Conservation (phyloP, 2,797 vertebrate genomes). For the Silurus lanzhouensis region DNA sequence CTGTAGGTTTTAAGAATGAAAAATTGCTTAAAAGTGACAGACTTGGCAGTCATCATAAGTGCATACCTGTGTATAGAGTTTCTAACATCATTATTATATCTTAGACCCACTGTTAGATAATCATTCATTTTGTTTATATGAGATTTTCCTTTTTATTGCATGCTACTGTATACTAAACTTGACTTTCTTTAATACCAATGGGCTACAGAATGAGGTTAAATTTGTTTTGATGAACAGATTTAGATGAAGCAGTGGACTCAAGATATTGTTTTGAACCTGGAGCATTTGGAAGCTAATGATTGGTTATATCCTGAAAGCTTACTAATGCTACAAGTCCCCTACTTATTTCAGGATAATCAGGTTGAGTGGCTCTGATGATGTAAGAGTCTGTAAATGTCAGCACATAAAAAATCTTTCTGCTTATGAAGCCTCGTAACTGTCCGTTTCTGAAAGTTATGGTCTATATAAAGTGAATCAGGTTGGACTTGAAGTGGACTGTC, state of each 20-base stretch:
- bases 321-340: neutral
- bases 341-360: neutral
- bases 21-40: neutral
- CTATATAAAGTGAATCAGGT: neutral
- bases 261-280: neutral
- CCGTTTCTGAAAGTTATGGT: neutral
- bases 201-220: neutral
- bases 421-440: neutral
- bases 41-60: neutral
- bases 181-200: neutral
- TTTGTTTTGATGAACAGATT: slow-evolving; percentile 32
- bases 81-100: neutral
- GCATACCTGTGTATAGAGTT: neutral
- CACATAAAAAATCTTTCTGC: neutral
- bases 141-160: neutral
- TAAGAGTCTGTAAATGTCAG: neutral
- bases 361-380: neutral
- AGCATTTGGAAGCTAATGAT: neutral
- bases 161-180: neutral
- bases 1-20: neutral
- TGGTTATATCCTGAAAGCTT: neutral
- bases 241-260: slow-evolving; percentile 6
- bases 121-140: neutral
- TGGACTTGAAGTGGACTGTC: neutral
- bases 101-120: neutral